Base-by-base conservation (phyloP, 2,113 vertebrate species). In the Etheostoma cragini region DNA sequence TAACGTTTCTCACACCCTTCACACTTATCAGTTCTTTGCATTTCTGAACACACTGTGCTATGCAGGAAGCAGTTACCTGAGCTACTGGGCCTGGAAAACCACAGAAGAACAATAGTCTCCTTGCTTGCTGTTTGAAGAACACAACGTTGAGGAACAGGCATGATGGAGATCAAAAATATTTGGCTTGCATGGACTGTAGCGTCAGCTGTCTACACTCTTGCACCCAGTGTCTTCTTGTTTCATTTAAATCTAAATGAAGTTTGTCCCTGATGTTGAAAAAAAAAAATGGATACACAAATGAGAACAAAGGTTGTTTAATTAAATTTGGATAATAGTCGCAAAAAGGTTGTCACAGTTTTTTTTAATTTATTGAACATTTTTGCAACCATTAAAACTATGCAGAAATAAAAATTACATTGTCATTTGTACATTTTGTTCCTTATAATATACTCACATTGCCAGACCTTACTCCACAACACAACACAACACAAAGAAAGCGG, bases 41-140 rank as follows among this genome's bases (percentile, higher is more conserved):
- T 97, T 96, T 24, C 22, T 98, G 91, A 96, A 96, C 82, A 96
- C 96, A 61, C 91, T 95, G 86, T 98, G 96, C 94, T 98, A 99
- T 13, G 94, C 95, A 85, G 95, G 94, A 86, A 98, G 96, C 89
- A 93, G 95, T 0, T 97, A 95, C 82, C 94, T 98, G 88, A 97
- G 96, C 91, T 97, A 97, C 90, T 92, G 91, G 86, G 95, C 94
- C 19, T 98, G 97, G 97, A 93, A 84, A 88, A 93, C 94, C 85
- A 87, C 92, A 76, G 79, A 87, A n/a, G 91, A 91, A 83, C 94
- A 93, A 24, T 91, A 84, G 63, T 54, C 0, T 33, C n/a, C 2
- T 15, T 26, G 6, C 12, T n/a, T 65, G 22, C 14, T 52, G 61
- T n/a, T 49, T 50, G 68, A 72, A 19, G 22, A 13, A 22, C 42